Percentiles rank a stretch among this genome's conserved stretches.
Conservation (phyloP, 2,113 vertebrate species). For the Dissostichus mawsoni region DNA sequence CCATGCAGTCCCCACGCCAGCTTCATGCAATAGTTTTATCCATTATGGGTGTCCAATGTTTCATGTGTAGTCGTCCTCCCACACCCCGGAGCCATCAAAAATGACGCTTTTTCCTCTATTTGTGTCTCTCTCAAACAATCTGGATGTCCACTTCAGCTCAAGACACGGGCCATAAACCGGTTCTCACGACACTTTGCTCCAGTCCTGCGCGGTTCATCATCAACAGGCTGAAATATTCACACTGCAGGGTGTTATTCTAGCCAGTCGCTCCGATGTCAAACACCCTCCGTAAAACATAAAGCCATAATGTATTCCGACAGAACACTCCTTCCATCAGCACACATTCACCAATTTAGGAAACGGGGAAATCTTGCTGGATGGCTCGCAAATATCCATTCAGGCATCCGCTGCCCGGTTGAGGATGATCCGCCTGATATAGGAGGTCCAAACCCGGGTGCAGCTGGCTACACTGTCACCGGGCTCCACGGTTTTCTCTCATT, state of each 20-base stretch:
- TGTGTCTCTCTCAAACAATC: slow-evolving; percentile 49
- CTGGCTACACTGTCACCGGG: slow-evolving; percentile 59
- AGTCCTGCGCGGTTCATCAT: slow-evolving; percentile 79
- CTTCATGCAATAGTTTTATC: slow-evolving; percentile 80
- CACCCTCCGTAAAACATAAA: slow-evolving; percentile 65
- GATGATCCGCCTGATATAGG: slow-evolving; percentile 70
- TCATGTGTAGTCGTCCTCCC: slow-evolving; percentile 69
- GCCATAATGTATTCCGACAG: slow-evolving; percentile 64
- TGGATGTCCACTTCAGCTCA: slow-evolving; percentile 73
- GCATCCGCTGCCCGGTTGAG: slow-evolving; percentile 71
- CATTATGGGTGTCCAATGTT: slow-evolving; percentile 71
- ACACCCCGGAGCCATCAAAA: slow-evolving; percentile 75
- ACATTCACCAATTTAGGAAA: slow-evolving; percentile 55
- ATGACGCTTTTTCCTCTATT: slow-evolving; percentile 18
- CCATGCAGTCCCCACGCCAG: slow-evolving; percentile 51
- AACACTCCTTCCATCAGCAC: slow-evolving; percentile 76
- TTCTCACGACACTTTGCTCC: slow-evolving; percentile 80
- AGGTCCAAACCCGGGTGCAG: slow-evolving; percentile 60
- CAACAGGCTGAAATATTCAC: slow-evolving; percentile 82
- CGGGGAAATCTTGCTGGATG: slow-evolving; percentile 57
- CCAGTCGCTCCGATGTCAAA: slow-evolving; percentile 71
- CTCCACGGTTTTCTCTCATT: slow-evolving; percentile 70
- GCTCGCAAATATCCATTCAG: slow-evolving; percentile 74
- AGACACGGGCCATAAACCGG: slow-evolving; percentile 77
- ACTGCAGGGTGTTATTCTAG: slow-evolving; percentile 72